Base-by-base conservation (phyloP, 2,888 invertebrate genomes). In the Dryobota labecula region DNA sequence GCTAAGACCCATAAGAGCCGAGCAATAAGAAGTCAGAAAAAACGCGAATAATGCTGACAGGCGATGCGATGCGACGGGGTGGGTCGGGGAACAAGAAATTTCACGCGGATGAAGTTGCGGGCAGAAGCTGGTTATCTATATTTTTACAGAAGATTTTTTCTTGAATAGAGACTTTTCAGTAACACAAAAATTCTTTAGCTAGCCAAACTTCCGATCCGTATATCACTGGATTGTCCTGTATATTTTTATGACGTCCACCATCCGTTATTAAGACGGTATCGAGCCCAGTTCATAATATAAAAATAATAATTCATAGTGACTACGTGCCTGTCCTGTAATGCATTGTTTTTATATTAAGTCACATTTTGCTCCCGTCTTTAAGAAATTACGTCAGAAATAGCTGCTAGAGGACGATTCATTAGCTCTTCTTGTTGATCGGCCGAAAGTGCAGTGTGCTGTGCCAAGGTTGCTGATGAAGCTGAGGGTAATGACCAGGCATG, bases 251-350 rank as follows among this genome's bases (percentile, higher is more conserved):
- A 79, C 61, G 60, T 60, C 61, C 67, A 70, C 58, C 75, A 56
- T 72, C 75, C 72, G 65, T 83, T 86, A 86, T 83, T 80, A 84
- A 84, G 82, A 80, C 80, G 69, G 68, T 84, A 84, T 80, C 82
- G 82, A 84, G 67, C 63, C 8, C 43, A 72, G 68, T 81, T 84
- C 78, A 84, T 86, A 82, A 86, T 81, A 83, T 78, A 83, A 78
- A 86, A 76, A 84, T 86, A 85, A 86, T 85, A 84, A 81, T 84
- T 84, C 83, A 84, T 79, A 56, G 68, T 70, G 13, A 47, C 54
- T 71, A 77, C 83, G 84, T 82, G 82, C 43, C 30, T 49, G 51
- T 8, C 57, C 62, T 76, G 38, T 58, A 54, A 61, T 54, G 45
- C 41, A 61, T 45, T 18, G 57, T 63, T 77, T 57, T 60, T 53